phyloP scores from a whole-genome alignment of 2,888 invertebrate genomes.

The Eledona agricola region DNA sequence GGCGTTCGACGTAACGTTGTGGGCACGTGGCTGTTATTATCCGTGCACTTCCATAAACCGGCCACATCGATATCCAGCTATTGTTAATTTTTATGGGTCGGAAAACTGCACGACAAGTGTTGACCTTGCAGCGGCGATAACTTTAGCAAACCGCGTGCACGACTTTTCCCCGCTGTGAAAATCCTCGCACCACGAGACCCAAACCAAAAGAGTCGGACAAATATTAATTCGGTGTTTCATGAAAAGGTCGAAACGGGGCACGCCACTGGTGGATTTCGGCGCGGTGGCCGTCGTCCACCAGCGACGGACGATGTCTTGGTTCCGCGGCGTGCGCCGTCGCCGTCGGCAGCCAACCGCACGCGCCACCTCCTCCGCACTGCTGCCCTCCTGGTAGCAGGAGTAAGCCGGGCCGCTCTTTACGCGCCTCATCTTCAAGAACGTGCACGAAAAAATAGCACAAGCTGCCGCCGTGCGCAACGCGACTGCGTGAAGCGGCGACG shows the following conservation, averaged over 20 bases:
- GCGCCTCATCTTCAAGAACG: constrained; percentile 35
- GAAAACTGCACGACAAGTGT: constrained; percentile 20
- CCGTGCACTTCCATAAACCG: constrained; percentile 10
- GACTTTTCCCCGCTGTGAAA: too few species aligned
- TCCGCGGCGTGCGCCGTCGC: constrained; percentile 4
- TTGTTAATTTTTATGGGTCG: constrained; percentile 16
- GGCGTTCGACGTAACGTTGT: too few species aligned
- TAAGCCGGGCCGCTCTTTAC: constrained; percentile 49
- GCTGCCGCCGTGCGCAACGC: constrained; percentile 13
- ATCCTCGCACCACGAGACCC: too few species aligned
- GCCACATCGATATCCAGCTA: constrained; percentile 7
- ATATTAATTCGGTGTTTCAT: too few species aligned
- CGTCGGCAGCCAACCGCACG: constrained; percentile 4
- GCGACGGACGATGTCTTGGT: too few species aligned
- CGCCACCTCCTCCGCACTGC: constrained; percentile 40
- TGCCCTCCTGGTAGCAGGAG: constrained; percentile 53
- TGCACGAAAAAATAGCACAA: constrained; percentile 20
- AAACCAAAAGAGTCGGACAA: too few species aligned
- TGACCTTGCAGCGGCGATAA: constrained; percentile 22
- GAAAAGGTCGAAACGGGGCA: too few species aligned
- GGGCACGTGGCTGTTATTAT: too few species aligned
- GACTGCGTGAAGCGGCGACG: not conserved
- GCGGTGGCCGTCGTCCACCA: too few species aligned
- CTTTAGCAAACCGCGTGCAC: too few species aligned
- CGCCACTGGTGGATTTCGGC: too few species aligned